Percentiles rank a stretch among this genome's conserved stretches.
Conservation (phyloP, 2,113 vertebrate genomes). For the Xenus cinereus region DNA sequence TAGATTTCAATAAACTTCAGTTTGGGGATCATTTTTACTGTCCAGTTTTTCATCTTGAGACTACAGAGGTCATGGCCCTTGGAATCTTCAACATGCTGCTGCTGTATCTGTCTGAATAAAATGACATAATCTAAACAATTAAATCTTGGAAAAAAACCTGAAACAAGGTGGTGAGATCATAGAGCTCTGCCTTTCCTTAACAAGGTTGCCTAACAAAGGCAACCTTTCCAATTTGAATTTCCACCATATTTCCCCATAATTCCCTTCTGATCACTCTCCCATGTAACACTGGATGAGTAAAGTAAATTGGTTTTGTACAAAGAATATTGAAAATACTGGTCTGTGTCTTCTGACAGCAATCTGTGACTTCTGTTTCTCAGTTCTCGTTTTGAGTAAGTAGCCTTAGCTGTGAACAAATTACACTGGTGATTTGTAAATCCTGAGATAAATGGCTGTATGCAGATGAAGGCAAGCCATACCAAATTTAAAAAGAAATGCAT, state of each 20-base stretch:
- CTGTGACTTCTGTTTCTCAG: neutral
- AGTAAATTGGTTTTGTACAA: neutral
- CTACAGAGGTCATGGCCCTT: neutral
- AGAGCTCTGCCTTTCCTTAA: neutral
- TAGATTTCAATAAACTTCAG: neutral
- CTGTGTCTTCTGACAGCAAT: neutral
- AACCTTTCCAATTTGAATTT: neutral
- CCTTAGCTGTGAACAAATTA: slow-evolving; percentile 13
- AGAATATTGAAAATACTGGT: neutral
- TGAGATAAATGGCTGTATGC: neutral
- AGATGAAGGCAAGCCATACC: neutral
- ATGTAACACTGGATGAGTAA: neutral
- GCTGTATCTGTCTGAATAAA: neutral
- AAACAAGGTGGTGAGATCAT: neutral
- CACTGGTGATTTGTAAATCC: slow-evolving; percentile 18
- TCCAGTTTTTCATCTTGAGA: neutral
- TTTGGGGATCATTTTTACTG: neutral
- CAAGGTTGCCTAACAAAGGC: neutral
- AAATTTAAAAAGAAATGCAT: slow-evolving; percentile 18
- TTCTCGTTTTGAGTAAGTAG: neutral
- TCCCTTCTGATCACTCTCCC: neutral
- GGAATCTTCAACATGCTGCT: neutral
- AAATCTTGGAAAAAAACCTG: neutral
- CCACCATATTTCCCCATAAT: neutral
- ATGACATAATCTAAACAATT: neutral